phyloP scores from a whole-genome alignment of 2,888 invertebrate species.

The Metallyticus violacea region DNA sequence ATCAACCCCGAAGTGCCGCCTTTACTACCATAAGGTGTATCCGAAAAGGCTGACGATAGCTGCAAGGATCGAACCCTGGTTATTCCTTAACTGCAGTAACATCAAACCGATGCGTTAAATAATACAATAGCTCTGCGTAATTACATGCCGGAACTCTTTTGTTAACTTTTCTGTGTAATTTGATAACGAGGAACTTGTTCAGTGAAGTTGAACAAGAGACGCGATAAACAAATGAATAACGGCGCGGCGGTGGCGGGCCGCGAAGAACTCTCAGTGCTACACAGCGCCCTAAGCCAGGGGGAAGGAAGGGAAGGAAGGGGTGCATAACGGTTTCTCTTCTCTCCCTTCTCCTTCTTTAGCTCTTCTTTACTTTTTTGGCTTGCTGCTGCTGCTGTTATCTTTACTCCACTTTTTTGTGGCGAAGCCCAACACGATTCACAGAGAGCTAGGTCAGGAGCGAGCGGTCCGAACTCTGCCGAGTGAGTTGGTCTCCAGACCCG shows the following conservation, averaged over 20 bases:
- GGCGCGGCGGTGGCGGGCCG: no score
- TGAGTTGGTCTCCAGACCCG: neutral
- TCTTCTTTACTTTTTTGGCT: neutral
- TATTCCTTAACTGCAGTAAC: no score
- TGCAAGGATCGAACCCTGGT: no score
- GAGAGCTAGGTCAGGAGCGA: constrained; percentile 27
- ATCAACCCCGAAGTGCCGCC: no score
- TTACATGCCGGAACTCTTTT: no score
- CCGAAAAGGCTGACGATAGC: no score
- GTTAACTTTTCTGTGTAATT: neutral
- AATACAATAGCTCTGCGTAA: no score
- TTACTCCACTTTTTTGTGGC: neutral
- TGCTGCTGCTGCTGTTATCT: neutral
- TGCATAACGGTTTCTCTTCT: neutral
- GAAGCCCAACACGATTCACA: constrained; percentile 14
- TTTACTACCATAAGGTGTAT: no score
- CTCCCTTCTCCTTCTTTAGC: neutral
- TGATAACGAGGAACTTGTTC: neutral
- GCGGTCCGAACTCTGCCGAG: neutral
- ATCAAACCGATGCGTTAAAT: no score
- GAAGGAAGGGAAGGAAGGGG: neutral
- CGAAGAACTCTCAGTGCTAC: neutral
- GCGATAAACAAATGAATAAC: neutral
- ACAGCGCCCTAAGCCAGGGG: neutral
- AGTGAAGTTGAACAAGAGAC: neutral